Conservation (phyloP, 2,797 vertebrate genomes). For the Sciaenops ocellatus region DNA sequence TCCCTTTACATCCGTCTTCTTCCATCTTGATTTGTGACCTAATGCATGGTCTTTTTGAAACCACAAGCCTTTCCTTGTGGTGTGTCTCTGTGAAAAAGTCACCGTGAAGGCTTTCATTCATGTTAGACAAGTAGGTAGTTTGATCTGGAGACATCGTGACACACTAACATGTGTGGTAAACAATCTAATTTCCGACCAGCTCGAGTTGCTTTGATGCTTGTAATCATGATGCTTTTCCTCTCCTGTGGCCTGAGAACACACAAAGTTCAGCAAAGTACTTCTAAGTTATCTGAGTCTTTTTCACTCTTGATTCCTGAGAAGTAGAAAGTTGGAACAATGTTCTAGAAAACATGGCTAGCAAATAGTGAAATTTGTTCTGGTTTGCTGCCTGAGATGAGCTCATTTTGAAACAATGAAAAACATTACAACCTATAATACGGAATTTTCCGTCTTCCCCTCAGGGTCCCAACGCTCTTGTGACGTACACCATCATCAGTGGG, state of each 20-base stretch:
- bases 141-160: slow-evolving; percentile 37
- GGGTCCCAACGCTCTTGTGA: slow-evolving; percentile 97
- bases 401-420: slow-evolving; percentile 21
- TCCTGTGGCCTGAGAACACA: slow-evolving; percentile 15
- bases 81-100: slow-evolving; percentile 6
- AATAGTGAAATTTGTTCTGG: slow-evolving; percentile 14
- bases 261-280: slow-evolving; percentile 26
- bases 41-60: background rate
- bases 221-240: slow-evolving; percentile 27
- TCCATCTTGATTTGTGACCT: slow-evolving; percentile 21
- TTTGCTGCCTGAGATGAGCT: background rate
- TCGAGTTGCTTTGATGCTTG: slow-evolving; percentile 59
- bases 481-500: slow-evolving; percentile 96
- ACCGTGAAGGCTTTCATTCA: slow-evolving; percentile 59
- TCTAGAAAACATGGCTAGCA: background rate
- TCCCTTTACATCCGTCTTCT: background rate
- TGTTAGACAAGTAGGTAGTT: slow-evolving; percentile 17
- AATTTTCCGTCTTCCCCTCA: slow-evolving; percentile 58
- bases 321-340: background rate
- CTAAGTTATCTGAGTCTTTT: background rate
- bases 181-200: slow-evolving; percentile 58
- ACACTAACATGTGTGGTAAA: slow-evolving; percentile 44
- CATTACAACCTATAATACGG: background rate
- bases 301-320: background rate
- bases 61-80: slow-evolving; percentile 20